Base-by-base conservation (phyloP, 2,888 invertebrate species). In the Homarus gammarus region DNA sequence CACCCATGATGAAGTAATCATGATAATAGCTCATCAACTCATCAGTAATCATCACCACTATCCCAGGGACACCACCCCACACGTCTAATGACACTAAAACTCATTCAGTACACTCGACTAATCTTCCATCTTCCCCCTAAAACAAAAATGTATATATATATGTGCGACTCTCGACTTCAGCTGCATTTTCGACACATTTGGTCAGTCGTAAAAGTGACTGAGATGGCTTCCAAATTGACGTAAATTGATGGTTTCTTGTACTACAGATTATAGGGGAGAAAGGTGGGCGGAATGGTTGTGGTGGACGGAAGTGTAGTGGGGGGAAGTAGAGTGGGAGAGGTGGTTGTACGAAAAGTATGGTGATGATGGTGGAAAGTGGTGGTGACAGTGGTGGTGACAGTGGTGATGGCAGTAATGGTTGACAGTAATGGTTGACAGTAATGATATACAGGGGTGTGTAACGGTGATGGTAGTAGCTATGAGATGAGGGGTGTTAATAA, bases 121-220 rank as follows among this genome's bases (percentile, higher is more conserved):
- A 83, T 70, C 68, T 64, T 68, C 44, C 27, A 40, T 31, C 36
- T 61, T 64, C 15, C 40, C 22, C 40, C 33, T 31, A 70, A 70
- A 36, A 44, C 70, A 40, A 27, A 33, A 33, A 83, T n/a, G 49
- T 49, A 70, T 70, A 12, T 40, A 49, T 27, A 64, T n/a, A n/a
- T n/a, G 44, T 22, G 68, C 40, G n/a, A 22, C 82, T 70, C 31
- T 40, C 44, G 36, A 22, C 70, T 33, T 27, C 61, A 38, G 61
- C 61, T 75, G 84, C 84, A 84, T 84, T 75, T 75, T 61, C 75
- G 64, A 84, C 84, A 84, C 84, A 84, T 84, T 75, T 40, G 64
- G 12, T 18, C 22, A 51, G 18, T 84, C 84, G 77, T 84, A 84
- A 84, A 84, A 40, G 38, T 36, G 61, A 18, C 12, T 51, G 22